Evolutionary conservation across 2,797 vertebrate genomes (phyloP).

Genomic region (Silurus lanzhouensis): DNA sequence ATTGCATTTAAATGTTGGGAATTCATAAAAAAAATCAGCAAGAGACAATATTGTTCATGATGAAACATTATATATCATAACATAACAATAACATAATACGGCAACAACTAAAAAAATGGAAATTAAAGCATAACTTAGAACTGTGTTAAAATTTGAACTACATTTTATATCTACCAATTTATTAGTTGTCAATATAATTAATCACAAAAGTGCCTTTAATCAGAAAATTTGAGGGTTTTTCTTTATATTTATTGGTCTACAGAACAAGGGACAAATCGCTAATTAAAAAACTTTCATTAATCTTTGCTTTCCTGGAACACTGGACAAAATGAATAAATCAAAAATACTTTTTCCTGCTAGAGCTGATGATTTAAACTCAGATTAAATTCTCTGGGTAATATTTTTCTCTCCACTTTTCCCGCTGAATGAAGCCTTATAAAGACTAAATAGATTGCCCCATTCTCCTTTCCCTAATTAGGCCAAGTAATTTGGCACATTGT

Average conservation of each 20-base stretch:
- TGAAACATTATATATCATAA: no score
- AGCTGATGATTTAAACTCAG: conserved; percentile 48
- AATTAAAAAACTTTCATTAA: conserved; percentile 51
- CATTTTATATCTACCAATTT: background rate
- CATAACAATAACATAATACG: no score
- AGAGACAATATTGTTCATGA: no score
- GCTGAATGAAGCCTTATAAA: conserved; percentile 30
- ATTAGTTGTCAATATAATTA: background rate
- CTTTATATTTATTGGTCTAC: no score
- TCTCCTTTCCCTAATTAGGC: conserved; percentile 55
- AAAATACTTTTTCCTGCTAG: conserved; percentile 27
- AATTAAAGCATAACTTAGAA: background rate
- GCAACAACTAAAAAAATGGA: background rate
- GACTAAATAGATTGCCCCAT: conserved; percentile 37
- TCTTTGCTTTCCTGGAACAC: conserved; percentile 44
- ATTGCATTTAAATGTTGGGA: background rate
- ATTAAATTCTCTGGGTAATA: conserved; percentile 43
- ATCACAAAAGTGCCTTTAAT: no score
- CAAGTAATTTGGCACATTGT: conserved; percentile 51
- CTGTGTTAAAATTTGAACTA: background rate
- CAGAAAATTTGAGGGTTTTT: background rate
- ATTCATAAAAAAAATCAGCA: no score
- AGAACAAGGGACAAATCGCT: conserved; percentile 25
- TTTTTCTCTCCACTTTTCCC: conserved; percentile 10
- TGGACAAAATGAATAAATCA: conserved; percentile 16